phyloP scores from a whole-genome alignment of 2,888 invertebrate genomes.

The Trichogramma dendrolimi region DNA sequence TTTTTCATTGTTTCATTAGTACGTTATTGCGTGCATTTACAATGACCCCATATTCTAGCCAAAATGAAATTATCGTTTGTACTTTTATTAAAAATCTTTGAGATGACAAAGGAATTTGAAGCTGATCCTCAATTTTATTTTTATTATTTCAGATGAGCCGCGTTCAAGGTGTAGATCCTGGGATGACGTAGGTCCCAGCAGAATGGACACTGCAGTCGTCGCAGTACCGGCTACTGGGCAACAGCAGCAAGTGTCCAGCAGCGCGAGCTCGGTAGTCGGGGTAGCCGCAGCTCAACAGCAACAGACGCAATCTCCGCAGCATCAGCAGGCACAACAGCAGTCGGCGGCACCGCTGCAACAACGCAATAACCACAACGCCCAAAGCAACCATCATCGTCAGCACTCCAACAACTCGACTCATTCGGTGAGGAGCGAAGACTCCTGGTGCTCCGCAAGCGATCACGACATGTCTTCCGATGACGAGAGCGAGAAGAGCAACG shows the following conservation, averaged over 20 bases:
- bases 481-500: conserved; percentile 59
- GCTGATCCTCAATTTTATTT: background rate
- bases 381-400: conserved; percentile 33
- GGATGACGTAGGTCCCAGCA: conserved; percentile 60
- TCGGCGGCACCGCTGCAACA: conserved; percentile 21
- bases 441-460: conserved; percentile 65
- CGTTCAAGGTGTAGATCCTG: conserved; percentile 72
- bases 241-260: background rate
- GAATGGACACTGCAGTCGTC: conserved; percentile 38
- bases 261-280: background rate
- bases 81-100: no score
- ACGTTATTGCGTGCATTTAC: no score
- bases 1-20: no score
- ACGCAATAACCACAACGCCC: conserved; percentile 26
- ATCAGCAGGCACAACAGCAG: conserved; percentile 39
- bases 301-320: conserved; percentile 16
- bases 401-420: conserved; percentile 47
- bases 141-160: conserved; percentile 66
- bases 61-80: no score
- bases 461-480: conserved; percentile 63
- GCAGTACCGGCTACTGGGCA: conserved; percentile 18
- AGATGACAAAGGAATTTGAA: no score
- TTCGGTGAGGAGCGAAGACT: conserved; percentile 59
- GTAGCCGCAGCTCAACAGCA: conserved; percentile 32
- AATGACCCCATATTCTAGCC: no score